Conservation (phyloP, 2,888 invertebrate species). For the Thereva unica region DNA sequence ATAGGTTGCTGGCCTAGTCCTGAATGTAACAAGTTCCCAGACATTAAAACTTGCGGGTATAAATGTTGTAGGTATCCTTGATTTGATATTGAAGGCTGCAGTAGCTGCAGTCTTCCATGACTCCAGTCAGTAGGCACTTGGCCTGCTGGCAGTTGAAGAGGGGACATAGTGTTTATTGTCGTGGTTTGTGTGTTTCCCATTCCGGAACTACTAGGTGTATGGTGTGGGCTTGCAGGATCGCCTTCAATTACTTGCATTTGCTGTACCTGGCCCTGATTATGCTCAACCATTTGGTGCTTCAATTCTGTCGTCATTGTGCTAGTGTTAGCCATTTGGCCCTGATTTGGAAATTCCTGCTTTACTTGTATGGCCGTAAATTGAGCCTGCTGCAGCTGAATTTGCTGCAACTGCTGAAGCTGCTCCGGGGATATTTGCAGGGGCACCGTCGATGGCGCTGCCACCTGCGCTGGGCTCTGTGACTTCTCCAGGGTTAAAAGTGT, state of each 20-base stretch:
- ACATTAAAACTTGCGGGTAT: slow-evolving; percentile 82
- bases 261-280: slow-evolving; percentile 59
- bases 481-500: slow-evolving; percentile 68
- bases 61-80: slow-evolving; percentile 77
- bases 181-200: slow-evolving; percentile 59
- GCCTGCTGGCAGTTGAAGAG: slow-evolving; percentile 68
- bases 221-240: slow-evolving; percentile 60
- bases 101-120: slow-evolving; percentile 79
- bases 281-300: slow-evolving; percentile 57
- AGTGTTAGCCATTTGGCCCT: slow-evolving; percentile 43
- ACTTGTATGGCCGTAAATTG: slow-evolving; percentile 58
- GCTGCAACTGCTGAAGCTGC: slow-evolving; percentile 65
- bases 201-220: slow-evolving; percentile 53
- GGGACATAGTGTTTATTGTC: slow-evolving; percentile 76
- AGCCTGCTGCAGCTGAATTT: slow-evolving; percentile 65
- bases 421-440: slow-evolving; percentile 58
- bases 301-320: slow-evolving; percentile 47
- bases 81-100: slow-evolving; percentile 76
- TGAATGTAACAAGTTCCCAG: slow-evolving; percentile 72
- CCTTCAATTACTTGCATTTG: slow-evolving; percentile 58
- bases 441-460: slow-evolving; percentile 54
- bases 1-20: slow-evolving; percentile 57
- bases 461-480: slow-evolving; percentile 61
- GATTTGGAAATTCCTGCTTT: slow-evolving; percentile 57
- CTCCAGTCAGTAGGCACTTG: slow-evolving; percentile 72